Percentiles rank a stretch among this genome's conserved stretches.
phyloP scores from a whole-genome alignment of 2,797 vertebrate species.

The Lagorchestes hirsutus region DNA sequence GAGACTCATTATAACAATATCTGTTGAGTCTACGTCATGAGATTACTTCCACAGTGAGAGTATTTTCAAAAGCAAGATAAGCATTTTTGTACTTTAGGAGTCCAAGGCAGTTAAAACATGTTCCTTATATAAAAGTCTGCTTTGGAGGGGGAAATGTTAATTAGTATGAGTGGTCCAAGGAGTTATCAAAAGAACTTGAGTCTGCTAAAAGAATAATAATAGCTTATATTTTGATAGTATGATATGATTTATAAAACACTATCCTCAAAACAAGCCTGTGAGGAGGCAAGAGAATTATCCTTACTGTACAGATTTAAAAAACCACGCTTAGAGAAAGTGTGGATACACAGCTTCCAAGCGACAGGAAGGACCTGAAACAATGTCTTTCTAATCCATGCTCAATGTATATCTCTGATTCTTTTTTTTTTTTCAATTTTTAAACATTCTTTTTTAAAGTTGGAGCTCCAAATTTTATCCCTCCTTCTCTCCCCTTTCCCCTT shows the following conservation, averaged over 20 bases:
- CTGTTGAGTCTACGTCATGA: neutral
- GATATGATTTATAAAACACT: neutral
- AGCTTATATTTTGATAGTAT: neutral
- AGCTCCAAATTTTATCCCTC: too few species aligned
- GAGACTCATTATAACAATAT: neutral
- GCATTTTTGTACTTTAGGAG: neutral
- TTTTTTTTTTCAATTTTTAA: too few species aligned
- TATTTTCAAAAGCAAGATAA: constrained; percentile 18
- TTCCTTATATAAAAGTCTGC: neutral
- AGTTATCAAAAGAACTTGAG: neutral
- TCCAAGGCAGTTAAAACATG: constrained; percentile 25
- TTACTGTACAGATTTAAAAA: neutral
- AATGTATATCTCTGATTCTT: neutral
- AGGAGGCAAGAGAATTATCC: neutral
- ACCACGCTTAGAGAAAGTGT: neutral
- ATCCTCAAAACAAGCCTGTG: neutral
- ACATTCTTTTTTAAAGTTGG: too few species aligned
- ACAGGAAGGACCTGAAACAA: neutral
- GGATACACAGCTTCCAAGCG: neutral
- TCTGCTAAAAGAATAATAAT: neutral
- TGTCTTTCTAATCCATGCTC: neutral
- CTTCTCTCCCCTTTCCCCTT: too few species aligned
- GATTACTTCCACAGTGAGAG: constrained; percentile 21
- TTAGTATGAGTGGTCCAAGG: neutral
- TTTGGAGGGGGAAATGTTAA: neutral